Conservation (phyloP, 2,113 vertebrate genomes). For the Grantiella picta region DNA sequence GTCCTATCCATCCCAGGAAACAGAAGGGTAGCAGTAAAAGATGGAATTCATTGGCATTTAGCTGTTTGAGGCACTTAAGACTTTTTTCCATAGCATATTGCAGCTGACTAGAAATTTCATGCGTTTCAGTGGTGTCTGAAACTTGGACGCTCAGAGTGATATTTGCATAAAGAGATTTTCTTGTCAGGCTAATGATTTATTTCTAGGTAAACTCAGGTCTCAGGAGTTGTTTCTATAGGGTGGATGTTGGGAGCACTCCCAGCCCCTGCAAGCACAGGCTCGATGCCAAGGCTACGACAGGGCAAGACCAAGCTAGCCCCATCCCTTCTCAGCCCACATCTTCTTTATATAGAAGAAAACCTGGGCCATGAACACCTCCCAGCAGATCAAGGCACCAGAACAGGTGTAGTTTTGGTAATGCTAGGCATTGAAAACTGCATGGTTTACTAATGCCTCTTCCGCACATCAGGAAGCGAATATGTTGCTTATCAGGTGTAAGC, state of each 20-base stretch:
- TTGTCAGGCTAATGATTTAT: not conserved
- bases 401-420: not conserved
- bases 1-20: not conserved
- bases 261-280: not conserved
- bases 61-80: not conserved
- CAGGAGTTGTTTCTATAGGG: not conserved
- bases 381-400: not conserved
- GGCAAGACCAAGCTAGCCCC: not conserved
- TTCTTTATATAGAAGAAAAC: not conserved
- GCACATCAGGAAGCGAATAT: accelerated
- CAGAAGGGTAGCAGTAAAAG: not conserved
- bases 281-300: not conserved
- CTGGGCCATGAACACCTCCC: not conserved
- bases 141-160: not conserved
- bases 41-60: not conserved
- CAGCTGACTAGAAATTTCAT: not conserved
- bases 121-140: not conserved
- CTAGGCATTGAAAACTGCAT: not conserved
- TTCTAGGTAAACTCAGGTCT: not conserved
- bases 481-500: not conserved
- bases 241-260: not conserved
- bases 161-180: not conserved
- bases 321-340: not conserved
- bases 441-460: accelerated
- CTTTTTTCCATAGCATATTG: not conserved